These are phyloP conservation scores for Agrotis clavis DNA, from an alignment of 2,888 invertebrate genomes.

Conservation along the genomic window DNA sequence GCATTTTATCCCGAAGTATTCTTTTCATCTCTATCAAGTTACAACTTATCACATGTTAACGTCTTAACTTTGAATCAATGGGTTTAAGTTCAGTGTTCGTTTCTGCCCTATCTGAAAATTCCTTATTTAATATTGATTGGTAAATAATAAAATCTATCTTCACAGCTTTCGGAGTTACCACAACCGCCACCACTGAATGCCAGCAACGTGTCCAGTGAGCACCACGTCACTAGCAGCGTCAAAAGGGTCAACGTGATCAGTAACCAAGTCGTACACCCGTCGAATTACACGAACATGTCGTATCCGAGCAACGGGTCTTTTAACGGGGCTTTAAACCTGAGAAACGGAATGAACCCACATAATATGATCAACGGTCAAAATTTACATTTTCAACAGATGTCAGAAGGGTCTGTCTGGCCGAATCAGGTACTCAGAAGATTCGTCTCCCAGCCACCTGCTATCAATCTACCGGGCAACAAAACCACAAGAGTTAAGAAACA, in stretches of 20 bases:
- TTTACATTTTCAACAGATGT: constrained; percentile 20
- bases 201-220: constrained; percentile 48
- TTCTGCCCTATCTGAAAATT: background rate
- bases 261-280: constrained; percentile 43
- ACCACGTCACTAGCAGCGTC: constrained; percentile 48
- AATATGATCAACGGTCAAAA: constrained; percentile 44
- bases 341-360: constrained; percentile 28
- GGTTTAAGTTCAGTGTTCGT: background rate
- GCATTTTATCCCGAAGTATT: background rate
- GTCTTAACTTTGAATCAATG: background rate
- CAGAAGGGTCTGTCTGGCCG: constrained; percentile 37
- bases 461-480: constrained; percentile 63
- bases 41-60: background rate
- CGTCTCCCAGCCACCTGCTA: constrained; percentile 50
- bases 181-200: constrained; percentile 29
- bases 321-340: constrained; percentile 27
- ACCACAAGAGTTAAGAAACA: constrained; percentile 73
- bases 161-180: constrained; percentile 61
- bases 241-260: constrained; percentile 42
- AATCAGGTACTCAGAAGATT: constrained; percentile 56
- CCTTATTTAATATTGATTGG: background rate
- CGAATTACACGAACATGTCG: constrained; percentile 55
- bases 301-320: constrained; percentile 29
- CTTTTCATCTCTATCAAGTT: too few species aligned
- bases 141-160: constrained; percentile 36